Conservation (phyloP, 37 sponge, comb jelly and placozoan genomes). For the Crambe crambe region DNA sequence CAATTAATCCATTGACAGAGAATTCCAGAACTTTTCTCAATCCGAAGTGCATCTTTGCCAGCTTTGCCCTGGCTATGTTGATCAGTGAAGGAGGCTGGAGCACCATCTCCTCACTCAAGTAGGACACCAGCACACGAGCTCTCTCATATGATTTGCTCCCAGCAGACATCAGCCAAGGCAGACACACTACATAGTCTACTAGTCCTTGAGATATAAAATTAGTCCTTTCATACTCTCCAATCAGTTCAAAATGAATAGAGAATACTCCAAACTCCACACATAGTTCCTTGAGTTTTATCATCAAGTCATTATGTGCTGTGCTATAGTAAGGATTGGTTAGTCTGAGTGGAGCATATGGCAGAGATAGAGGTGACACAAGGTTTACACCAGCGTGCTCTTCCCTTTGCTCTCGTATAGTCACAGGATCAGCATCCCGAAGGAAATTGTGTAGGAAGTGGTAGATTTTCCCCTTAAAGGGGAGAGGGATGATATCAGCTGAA, state of each 20-base stretch:
- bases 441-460: background rate
- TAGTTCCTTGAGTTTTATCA: conserved; percentile 1
- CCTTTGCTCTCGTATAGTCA: background rate
- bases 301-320: background rate
- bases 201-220: background rate
- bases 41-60: conserved; percentile 23
- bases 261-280: conserved; percentile 3
- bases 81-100: background rate
- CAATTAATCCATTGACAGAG: conserved; percentile 16
- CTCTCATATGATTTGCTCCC: background rate
- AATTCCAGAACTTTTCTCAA: conserved; percentile 1
- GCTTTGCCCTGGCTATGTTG: conserved; percentile 4
- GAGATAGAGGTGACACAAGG: background rate
- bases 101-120: background rate
- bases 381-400: background rate
- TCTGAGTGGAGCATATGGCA: background rate
- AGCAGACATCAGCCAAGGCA: background rate
- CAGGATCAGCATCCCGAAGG: background rate
- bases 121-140: background rate
- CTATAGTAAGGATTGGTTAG: background rate
- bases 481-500: background rate
- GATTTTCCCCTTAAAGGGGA: background rate
- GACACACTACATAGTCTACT: conserved; percentile 17
- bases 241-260: background rate
- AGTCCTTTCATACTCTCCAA: background rate